Evolutionary conservation across 2,113 vertebrate species (phyloP), one percentile per base, ranked within the genome.

Genomic region (Pelodiscus sinensis): DNA sequence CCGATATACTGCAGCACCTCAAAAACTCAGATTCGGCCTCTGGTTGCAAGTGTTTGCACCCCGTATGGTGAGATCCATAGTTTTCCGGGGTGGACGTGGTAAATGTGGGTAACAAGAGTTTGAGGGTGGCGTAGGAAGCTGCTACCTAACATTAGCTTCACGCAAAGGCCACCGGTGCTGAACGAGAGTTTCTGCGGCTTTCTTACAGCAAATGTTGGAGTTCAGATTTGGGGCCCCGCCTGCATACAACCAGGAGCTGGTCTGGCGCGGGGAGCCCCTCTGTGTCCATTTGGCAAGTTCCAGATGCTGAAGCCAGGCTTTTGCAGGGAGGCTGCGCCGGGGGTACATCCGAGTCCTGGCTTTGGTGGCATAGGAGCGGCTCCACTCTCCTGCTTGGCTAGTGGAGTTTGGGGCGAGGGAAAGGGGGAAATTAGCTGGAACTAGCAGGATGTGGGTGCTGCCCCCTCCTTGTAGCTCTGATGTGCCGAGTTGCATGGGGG

Each of bases 1-100:
- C 25, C 9, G 1, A 24, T 9, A 14, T 27, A 19, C 1, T 29
- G 1, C 4, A 0, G 50, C 2, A n/a, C 62, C 62, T 31, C 62
- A 68, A 31, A 31, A 16, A 16, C 31, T 68, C 62, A 68, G 31
- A 8, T n/a, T 31, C 31, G 15, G 62, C 7, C 31, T 13, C 31
- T 65, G 7, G 31, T 15, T 68, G 31, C 31, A 68, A 68, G 29
- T n/a, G 16, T 31, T 65, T 68, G 65, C 31, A 18, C 8, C 65
- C 9, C 2, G 8, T 19, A n/a, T 10, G 4, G 16, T 35, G 29
- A 31, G 15, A 68, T n/a, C 65, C 65, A 15, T 44, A 6, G 44
- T 44, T 44, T 44, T 44, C 44, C 44, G 44, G 44, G 44, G 44
- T 44, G 44, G 44, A 44, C 44, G 44, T 44, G 44, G 44, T 44